Evolutionary conservation across 2,888 invertebrate genomes (phyloP), one percentile per base, ranked within the genome.

Genomic region (Eupithecia tripunctaria): DNA sequence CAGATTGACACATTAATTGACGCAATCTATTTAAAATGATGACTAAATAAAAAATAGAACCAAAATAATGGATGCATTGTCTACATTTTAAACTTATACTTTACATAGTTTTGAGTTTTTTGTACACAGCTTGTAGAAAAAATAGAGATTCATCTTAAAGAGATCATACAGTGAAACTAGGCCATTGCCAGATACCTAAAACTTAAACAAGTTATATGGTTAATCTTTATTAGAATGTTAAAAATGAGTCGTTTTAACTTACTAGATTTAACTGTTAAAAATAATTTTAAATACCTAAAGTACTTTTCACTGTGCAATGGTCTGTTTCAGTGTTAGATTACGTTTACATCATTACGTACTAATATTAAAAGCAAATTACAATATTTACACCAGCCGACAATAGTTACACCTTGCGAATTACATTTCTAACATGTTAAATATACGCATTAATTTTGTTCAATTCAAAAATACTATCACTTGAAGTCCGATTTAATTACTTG

Each of bases 61-160:
- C 77, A 77, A 81, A 80, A 67, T 87, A 84, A 62, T 68, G 38
- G 43, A 74, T 66, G 68, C 68, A 38, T 70, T 65, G 59, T 65
- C 74, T 68, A 68, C 62, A 32, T 25, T 64, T 74, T 66, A 12
- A 74, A 74, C 67, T 69, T 72, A 74, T 72, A 67, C 91, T 93
- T 93, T 89, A 91, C 89, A 91, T 85, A 91, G 88, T 89, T 86
- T 78, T 89, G 90, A 91, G 89, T 87, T 89, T 90, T 93, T 92
- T 94, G 91, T 94, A 93, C 92, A 91, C 92, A 93, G 92, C 90
- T 89, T 92, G 93, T 94, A 94, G 94, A 93, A 94, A 94, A 94
- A 94, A 94, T 94, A 94, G 93, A 94, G 93, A 93, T 93, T 94
- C 92, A 91, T 80, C 91, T 92, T 90, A 88, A 68, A 92, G 93